phyloP scores from a whole-genome alignment of 2,888 invertebrate genomes.

The Fragum sueziense region DNA sequence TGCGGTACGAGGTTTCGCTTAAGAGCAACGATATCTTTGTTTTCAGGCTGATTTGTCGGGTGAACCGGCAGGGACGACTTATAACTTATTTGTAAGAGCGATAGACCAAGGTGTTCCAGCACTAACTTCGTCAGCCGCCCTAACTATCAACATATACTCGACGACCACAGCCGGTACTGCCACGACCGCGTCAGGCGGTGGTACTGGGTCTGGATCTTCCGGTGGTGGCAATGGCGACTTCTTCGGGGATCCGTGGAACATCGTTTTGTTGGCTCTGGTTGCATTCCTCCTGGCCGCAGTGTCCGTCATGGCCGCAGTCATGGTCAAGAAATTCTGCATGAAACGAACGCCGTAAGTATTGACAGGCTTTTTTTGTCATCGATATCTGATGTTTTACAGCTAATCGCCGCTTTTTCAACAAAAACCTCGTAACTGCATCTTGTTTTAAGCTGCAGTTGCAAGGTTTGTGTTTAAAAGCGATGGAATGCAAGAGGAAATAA shows the following conservation, averaged over 20 bases:
- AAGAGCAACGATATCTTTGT: no score
- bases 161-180: neutral
- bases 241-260: constrained; percentile 37
- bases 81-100: constrained; percentile 45
- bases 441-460: no score
- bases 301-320: constrained; percentile 16
- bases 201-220: neutral
- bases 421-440: no score
- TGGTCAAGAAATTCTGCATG: constrained; percentile 29
- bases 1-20: no score
- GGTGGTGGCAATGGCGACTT: constrained; percentile 11
- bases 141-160: constrained; percentile 17
- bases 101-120: constrained; percentile 41
- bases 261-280: constrained; percentile 25
- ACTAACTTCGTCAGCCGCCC: constrained; percentile 29
- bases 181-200: neutral
- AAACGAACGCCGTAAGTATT: neutral
- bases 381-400: no score
- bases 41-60: constrained; percentile 47
- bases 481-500: no score
- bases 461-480: no score
- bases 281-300: constrained; percentile 7
- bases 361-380: no score
- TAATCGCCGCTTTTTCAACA: no score
- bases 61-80: constrained; percentile 37